These are phyloP conservation scores for Gambelia wislizenii DNA, from an alignment of 2,797 vertebrate genomes.

Conservation along the genomic window DNA sequence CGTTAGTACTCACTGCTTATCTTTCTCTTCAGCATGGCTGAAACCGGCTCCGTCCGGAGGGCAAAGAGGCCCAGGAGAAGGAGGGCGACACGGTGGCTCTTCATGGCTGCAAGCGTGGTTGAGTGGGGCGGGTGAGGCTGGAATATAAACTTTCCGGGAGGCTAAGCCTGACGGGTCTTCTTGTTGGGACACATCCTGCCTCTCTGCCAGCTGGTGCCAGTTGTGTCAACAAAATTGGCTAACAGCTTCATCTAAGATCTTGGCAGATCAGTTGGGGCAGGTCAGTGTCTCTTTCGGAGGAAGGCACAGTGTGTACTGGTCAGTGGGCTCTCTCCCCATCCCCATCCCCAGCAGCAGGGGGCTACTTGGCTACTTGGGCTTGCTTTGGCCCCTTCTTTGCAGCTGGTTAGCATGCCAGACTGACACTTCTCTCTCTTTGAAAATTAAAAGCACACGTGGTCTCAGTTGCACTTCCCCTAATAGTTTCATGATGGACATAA, in stretches of 20 bases:
- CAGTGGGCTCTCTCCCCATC: too few relatives aligned
- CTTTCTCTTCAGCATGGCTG: neutral
- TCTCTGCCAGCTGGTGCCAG: neutral
- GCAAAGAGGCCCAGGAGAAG: slow-evolving; percentile 3
- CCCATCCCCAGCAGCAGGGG: neutral
- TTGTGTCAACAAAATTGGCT: slow-evolving; percentile 3
- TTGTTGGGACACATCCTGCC: neutral
- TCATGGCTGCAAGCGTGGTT: neutral
- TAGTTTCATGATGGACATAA: too few relatives aligned
- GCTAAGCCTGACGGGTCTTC: neutral
- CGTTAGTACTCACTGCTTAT: neutral
- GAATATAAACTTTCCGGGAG: neutral
- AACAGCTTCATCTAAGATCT: neutral
- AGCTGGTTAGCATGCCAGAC: too few relatives aligned
- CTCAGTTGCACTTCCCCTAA: too few relatives aligned
- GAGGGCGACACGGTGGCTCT: neutral
- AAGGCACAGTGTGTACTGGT: neutral
- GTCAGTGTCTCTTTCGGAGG: neutral
- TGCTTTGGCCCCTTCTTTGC: too few relatives aligned
- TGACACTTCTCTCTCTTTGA: too few relatives aligned
- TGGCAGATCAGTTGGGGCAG: neutral
- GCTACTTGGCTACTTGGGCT: too few relatives aligned
- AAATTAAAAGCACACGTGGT: too few relatives aligned
- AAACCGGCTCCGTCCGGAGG: neutral
- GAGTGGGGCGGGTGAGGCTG: accelerated